Evolutionary conservation across 2,797 vertebrate genomes (phyloP).

Genomic region (Coendou prehensilis): DNA sequence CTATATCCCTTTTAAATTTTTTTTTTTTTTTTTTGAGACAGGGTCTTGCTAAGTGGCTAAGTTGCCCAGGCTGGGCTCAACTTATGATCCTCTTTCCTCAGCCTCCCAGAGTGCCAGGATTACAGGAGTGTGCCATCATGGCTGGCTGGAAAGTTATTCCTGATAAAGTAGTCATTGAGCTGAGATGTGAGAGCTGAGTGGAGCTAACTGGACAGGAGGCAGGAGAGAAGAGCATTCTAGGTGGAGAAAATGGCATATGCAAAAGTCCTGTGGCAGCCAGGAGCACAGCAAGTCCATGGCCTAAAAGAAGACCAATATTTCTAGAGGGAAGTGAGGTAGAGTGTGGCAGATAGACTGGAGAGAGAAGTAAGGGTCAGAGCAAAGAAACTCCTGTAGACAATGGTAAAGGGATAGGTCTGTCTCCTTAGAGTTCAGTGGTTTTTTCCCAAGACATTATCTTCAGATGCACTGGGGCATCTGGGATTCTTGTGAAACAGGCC

Average conservation of each 20-base stretch:
- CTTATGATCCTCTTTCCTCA: not conserved
- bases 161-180: not conserved
- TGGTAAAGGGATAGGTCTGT: slow-evolving; percentile 31
- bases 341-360: not conserved
- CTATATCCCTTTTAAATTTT: not conserved
- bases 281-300: not conserved
- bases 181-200: slow-evolving; percentile 27
- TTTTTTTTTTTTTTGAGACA: not conserved
- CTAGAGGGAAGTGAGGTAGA: not conserved
- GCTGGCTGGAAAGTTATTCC: not conserved
- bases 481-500: not conserved
- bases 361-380: not conserved
- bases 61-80: not conserved
- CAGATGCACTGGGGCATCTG: not conserved
- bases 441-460: slow-evolving; percentile 15
- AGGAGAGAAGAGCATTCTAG: slow-evolving; percentile 16
- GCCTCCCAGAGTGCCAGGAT: not conserved
- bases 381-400: not conserved
- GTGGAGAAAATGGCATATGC: not conserved
- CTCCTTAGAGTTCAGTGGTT: slow-evolving; percentile 44
- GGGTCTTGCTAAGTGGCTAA: not conserved
- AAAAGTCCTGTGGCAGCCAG: slow-evolving; percentile 13
- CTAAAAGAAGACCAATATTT: slow-evolving; percentile 17
- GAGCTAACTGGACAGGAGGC: slow-evolving; percentile 10
- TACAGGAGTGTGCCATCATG: not conserved